Evolutionary conservation across 2,797 vertebrate genomes (phyloP).

Genomic region (Melanotaenia maccullochi): DNA sequence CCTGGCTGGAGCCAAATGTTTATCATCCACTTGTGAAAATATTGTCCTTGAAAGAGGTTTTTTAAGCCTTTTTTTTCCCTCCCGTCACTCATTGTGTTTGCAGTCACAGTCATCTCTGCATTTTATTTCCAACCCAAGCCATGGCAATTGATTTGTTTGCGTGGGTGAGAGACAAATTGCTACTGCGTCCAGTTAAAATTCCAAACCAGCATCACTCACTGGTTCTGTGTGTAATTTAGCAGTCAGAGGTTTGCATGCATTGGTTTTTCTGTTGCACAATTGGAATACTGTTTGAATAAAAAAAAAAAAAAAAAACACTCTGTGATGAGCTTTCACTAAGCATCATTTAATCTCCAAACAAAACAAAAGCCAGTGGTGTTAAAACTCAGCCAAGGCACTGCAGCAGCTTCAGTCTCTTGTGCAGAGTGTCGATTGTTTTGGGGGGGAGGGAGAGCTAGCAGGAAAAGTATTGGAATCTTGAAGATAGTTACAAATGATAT

Average conservation of each 20-base stretch:
- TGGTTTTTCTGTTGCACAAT: slow-evolving; percentile 8
- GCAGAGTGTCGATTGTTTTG: slow-evolving; percentile 23
- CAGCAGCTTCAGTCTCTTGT: slow-evolving; percentile 20
- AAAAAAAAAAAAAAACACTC: slow-evolving; percentile 3
- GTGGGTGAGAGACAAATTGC: slow-evolving; percentile 57
- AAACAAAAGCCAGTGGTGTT: slow-evolving; percentile 42
- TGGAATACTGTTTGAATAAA: slow-evolving; percentile 25
- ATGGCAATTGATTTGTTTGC: slow-evolving; percentile 59
- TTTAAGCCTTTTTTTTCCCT: slow-evolving; percentile 8
- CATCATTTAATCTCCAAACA: slow-evolving; percentile 34
- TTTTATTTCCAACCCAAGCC: slow-evolving; percentile 47
- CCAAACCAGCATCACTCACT: slow-evolving; percentile 22
- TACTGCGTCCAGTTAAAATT: slow-evolving; percentile 43
- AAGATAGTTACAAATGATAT: slow-evolving; percentile 37
- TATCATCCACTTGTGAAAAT: slow-evolving; percentile 78
- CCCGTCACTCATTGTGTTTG: slow-evolving; percentile 28
- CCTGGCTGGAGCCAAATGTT: slow-evolving; percentile 73
- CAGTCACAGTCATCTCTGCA: slow-evolving; percentile 23
- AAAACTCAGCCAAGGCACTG: slow-evolving; percentile 24
- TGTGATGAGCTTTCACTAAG: slow-evolving; percentile 26
- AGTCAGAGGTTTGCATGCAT: slow-evolving; percentile 16
- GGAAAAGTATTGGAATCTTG: slow-evolving; percentile 36
- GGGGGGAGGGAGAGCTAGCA: background rate
- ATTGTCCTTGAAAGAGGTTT: slow-evolving; percentile 71
- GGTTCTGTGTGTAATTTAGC: slow-evolving; percentile 43